Evolutionary conservation across 2,113 vertebrate genomes (phyloP), one percentile per base, ranked within the genome.

Genomic region (Chinchilla lanigera): DNA sequence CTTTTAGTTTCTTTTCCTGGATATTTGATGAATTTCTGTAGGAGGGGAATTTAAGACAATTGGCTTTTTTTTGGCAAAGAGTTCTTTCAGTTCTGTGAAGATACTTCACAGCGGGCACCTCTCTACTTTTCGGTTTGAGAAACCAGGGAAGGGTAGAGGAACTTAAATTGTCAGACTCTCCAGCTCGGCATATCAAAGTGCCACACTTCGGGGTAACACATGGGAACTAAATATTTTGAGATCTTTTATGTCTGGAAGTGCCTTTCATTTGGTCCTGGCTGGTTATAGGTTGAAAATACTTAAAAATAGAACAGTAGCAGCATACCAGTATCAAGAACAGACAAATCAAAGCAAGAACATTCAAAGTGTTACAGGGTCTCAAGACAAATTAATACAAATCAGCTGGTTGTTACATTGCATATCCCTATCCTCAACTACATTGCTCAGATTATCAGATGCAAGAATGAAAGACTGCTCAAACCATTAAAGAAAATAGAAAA

Each of bases 181-280:
- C 54, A n/a, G 38, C 41, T 38, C 52, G n/a, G n/a, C 47, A 20
- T n/a, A 22, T 58, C 35, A 7, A 17, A 24, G 30, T 30, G 22
- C 17, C 33, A 52, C 35, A 44, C 19, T 92, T 41, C 8, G 33
- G 22, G 67, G 30, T 56, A 71, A 35, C 30, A 67, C 26, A 14
- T 56, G 26, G 19, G 14, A 56, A 4, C 60, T 93, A 61, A 71
- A 38, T 87, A 63, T 73, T 93, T 95, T 90, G 78, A 85, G 77
- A 38, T 90, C 54, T 87, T 90, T 63, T 28, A 30, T 60, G 44
- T 56, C 6, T 95, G 26, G 52, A 92, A 82, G 73, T 89, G 44
- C 13, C 41, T 89, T 88, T 89, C 22, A 92, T 86, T 61, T 63
- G 86, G 82, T 71, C 77, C 63, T 77, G 58, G 11, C 67, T 94